These are phyloP conservation scores for Eubasilissa regina DNA, from an alignment of 1,140 invertebrate genomes.

Conservation along the genomic window DNA sequence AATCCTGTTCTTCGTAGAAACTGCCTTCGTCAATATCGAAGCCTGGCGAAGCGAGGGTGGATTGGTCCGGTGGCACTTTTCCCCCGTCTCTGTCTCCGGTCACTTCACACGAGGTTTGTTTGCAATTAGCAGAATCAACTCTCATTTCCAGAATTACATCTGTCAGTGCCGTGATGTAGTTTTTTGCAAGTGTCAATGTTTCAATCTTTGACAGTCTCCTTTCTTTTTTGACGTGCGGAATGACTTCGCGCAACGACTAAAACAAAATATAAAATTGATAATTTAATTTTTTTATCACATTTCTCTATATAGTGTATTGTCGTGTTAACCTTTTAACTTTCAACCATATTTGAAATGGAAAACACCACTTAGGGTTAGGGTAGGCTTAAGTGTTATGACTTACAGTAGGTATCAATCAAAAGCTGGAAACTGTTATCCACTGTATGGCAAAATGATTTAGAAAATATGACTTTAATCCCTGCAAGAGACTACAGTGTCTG, in stretches of 20 bases:
- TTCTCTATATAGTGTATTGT: no score
- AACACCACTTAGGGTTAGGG: no score
- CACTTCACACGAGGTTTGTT: slow-evolving; percentile 26
- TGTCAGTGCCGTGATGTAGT: slow-evolving; percentile 92
- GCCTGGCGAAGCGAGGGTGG: slow-evolving; percentile 42
- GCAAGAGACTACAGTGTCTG: no score
- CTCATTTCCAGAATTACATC: slow-evolving; percentile 78
- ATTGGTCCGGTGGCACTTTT: slow-evolving; percentile 48
- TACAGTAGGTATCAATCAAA: no score
- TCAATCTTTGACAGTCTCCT: slow-evolving; percentile 90
- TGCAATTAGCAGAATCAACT: slow-evolving; percentile 32
- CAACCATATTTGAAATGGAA: no score
- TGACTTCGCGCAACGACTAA: slow-evolving; percentile 87
- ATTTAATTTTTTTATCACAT: no score
- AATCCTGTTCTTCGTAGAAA: slow-evolving; percentile 54
- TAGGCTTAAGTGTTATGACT: no score
- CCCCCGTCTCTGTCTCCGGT: slow-evolving; percentile 16
- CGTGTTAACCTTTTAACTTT: no score
- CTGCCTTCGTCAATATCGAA: slow-evolving; percentile 57
- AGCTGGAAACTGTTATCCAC: no score
- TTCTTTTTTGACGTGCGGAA: slow-evolving; percentile 90
- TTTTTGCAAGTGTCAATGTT: slow-evolving; percentile 89
- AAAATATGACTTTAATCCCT: no score
- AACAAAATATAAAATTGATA: slow-evolving; percentile 53
- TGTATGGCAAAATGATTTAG: no score